Conservation (phyloP, 2,888 invertebrate genomes). For the Adelphocoris suturalis region DNA sequence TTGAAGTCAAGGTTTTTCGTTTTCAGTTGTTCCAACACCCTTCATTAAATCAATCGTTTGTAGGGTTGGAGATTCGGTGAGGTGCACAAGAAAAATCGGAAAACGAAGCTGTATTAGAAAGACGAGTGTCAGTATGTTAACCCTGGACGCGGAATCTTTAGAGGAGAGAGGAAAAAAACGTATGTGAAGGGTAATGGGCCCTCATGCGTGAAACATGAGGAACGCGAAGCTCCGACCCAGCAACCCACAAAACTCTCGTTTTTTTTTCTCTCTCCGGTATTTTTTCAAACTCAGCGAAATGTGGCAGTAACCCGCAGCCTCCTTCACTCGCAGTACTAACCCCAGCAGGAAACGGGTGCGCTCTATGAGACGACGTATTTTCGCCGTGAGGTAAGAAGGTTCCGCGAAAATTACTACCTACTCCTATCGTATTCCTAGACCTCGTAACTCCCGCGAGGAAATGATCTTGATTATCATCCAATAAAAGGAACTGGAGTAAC, state of each 20-base stretch:
- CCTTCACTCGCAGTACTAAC: constrained; percentile 15
- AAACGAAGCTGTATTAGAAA: not conserved
- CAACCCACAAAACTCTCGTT: not conserved
- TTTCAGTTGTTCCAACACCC: too few species aligned
- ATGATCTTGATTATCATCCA: constrained; percentile 13
- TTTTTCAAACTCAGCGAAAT: not conserved
- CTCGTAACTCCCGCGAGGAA: constrained; percentile 1
- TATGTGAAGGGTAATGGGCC: not conserved
- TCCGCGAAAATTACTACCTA: not conserved
- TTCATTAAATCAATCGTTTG: too few species aligned
- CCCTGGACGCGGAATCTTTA: not conserved
- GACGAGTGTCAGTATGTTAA: not conserved
- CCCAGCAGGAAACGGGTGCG: not conserved
- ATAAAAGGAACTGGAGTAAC: not conserved
- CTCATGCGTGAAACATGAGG: constrained; percentile 55
- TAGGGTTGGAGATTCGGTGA: too few species aligned
- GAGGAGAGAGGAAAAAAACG: not conserved
- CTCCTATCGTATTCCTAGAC: not conserved
- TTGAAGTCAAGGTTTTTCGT: too few species aligned
- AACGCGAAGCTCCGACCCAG: not conserved
- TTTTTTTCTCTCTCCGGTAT: not conserved
- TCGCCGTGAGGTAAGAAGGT: not conserved
- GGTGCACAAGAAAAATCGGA: not conserved
- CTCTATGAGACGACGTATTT: not conserved
- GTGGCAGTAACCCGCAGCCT: constrained; percentile 1